phyloP scores from a whole-genome alignment of 2,888 invertebrate genomes.

The Platycheirus rosarum region DNA sequence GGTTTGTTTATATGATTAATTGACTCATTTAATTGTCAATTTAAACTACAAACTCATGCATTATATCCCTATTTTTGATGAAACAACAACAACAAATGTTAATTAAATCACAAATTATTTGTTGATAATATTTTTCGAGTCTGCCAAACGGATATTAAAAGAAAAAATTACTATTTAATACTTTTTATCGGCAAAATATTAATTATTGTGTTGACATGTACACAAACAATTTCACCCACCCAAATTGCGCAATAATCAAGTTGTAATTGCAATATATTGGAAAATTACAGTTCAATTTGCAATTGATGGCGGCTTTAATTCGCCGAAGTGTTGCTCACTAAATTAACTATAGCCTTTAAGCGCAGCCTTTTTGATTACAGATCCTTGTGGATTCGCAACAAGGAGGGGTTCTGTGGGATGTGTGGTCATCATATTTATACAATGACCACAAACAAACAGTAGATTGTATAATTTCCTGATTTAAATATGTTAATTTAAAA shows the following conservation, averaged over 20 bases:
- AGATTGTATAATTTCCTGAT: slow-evolving; percentile 9
- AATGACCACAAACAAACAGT: not conserved
- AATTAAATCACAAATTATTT: too few relatives aligned
- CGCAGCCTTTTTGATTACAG: slow-evolving; percentile 2
- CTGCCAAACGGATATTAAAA: too few relatives aligned
- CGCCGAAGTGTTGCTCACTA: slow-evolving; percentile 5
- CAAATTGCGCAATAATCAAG: not conserved
- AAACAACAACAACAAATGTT: too few relatives aligned
- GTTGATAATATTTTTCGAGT: too few relatives aligned
- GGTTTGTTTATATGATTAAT: too few relatives aligned
- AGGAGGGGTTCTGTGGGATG: not conserved
- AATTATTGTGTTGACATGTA: too few relatives aligned
- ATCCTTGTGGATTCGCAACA: not conserved
- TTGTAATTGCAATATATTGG: not conserved
- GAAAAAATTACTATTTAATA: too few relatives aligned
- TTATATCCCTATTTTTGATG: too few relatives aligned
- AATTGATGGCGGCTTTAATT: not conserved
- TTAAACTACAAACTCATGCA: too few relatives aligned
- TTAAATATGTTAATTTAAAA: slow-evolving; percentile 23
- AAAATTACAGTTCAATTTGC: not conserved
- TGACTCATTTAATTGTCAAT: too few relatives aligned
- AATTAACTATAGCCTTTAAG: slow-evolving; percentile 20
- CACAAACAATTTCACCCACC: not conserved
- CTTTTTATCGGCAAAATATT: too few relatives aligned
- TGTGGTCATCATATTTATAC: not conserved